Evolutionary conservation across 2,888 invertebrate species (phyloP), one percentile per base, ranked within the genome.

Genomic region (Hedya salicella): DNA sequence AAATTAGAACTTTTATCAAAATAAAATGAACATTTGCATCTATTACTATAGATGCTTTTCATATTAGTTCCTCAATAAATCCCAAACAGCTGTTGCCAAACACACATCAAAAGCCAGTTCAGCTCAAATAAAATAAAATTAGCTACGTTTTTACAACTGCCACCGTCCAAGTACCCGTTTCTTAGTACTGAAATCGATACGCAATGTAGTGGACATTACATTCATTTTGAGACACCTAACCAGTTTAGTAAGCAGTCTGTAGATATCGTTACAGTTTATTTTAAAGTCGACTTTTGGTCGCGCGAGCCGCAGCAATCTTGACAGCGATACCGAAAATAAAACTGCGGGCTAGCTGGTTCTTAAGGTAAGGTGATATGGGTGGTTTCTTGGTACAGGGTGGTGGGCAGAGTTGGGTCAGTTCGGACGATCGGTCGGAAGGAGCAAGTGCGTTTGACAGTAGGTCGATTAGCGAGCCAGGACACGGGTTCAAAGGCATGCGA

Each of bases 371-470:
- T 5, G 3, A 48, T 73, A 72, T 25, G 57, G 70, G 68, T n/a
- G 60, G 60, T 74, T 11, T 59, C 11, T 53, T 57, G 46, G 5
- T 11, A n/a, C 25, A 9, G 8, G 2, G 13, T 17, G 9, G 21
- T 30, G 16, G 36, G 9, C 25, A 42, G 21, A 4, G 72, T 64
- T 59, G 71, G 76, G 71, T 74, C 73, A 78, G 78, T 81, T 75
- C 71, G 77, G 81, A 80, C 82, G 83, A 85, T 85, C 81, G 80
- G 77, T 82, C 76, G 83, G 81, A 86, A 87, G 80, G 80, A 80
- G 80, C 86, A 83, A 81, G 86, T 88, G 88, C 78, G 82, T 78
- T 80, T 87, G 88, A 88, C 88, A 88, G 83, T 84, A 80, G 86
- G 86, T 86, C 87, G 85, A 87, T 88, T 86, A 86, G 82, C 81